Conservation (phyloP, 2,113 vertebrate genomes). For the Isurus oxyrinchus region DNA sequence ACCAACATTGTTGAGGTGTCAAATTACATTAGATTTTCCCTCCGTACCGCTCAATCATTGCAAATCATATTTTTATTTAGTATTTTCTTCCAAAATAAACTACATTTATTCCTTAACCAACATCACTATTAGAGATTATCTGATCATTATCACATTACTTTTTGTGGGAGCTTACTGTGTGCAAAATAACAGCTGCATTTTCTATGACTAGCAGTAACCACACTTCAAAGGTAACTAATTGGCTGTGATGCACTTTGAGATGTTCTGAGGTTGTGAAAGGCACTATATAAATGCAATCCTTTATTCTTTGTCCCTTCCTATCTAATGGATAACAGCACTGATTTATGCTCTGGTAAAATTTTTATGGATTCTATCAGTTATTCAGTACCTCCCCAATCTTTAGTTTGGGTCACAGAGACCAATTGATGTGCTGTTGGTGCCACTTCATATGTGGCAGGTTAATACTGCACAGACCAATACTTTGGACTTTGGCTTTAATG, state of each 20-base stretch:
- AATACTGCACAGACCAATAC: neutral
- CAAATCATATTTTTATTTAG: neutral
- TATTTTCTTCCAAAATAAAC: neutral
- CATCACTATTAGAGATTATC: no score
- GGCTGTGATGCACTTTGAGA: no score
- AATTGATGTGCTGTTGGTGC: neutral
- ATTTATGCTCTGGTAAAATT: neutral
- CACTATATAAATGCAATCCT: no score
- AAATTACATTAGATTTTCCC: neutral
- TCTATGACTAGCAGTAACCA: neutral
- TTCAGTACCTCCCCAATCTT: neutral
- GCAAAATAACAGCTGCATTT: neutral
- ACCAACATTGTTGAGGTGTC: neutral
- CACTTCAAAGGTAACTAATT: neutral
- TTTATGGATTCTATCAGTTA: neutral
- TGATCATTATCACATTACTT: no score
- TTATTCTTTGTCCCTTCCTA: neutral
- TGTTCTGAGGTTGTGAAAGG: neutral
- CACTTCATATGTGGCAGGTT: neutral
- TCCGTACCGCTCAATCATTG: neutral
- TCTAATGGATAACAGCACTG: neutral
- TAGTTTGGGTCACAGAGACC: neutral
- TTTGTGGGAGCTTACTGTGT: no score
- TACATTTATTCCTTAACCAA: neutral
- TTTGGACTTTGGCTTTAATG: neutral